Evolutionary conservation across 2,113 vertebrate genomes (phyloP), one percentile per base, ranked within the genome.

Genomic region (Eupsittula cactorum): DNA sequence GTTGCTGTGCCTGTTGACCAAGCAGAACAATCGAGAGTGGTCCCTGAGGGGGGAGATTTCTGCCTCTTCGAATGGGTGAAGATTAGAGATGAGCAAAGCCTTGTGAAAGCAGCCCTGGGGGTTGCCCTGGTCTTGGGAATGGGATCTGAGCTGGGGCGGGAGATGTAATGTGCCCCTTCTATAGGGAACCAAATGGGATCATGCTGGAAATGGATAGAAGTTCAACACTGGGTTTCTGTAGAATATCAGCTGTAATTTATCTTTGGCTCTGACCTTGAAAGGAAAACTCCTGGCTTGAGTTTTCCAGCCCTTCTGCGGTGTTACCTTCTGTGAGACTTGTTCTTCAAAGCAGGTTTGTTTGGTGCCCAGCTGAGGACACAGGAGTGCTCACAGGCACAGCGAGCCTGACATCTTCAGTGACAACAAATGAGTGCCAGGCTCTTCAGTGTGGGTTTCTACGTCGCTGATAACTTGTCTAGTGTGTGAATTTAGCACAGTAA

Each of bases 301-400:
- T 86, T 39, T 82, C 44, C 77, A 79, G 70, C 69, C 52, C 50
- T 90, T 90, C 63, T 73, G 57, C 4, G 0, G 19, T 0, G 6
- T 78, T 73, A 88, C 91, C 94, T 93, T 59, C 9, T 37, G 47
- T 42, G 70, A 59, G 67, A 17, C 13, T 77, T 94, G 82, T 91
- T 92, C 95, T 93, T 50, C 71, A 16, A 64, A 29, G 90, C 90
- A 69, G 8, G 25, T 93, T 82, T 93, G 90, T 47, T 93, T 83
- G 95, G 64, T 16, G 80, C 1, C 27, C 92, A 94, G 85, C 93
- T 95, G 95, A 28, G 90, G 90, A 16, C 90, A 86, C 94, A 88
- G 78, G 60, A 91, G 90, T 20, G 73, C 77, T 87, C 41, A 0
- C 57, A 23, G 91, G 93, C 91, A 84, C 39, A 10, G 1, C 3